phyloP scores from a whole-genome alignment of 2,113 vertebrate genomes.

The Hydrolagus affinis region DNA sequence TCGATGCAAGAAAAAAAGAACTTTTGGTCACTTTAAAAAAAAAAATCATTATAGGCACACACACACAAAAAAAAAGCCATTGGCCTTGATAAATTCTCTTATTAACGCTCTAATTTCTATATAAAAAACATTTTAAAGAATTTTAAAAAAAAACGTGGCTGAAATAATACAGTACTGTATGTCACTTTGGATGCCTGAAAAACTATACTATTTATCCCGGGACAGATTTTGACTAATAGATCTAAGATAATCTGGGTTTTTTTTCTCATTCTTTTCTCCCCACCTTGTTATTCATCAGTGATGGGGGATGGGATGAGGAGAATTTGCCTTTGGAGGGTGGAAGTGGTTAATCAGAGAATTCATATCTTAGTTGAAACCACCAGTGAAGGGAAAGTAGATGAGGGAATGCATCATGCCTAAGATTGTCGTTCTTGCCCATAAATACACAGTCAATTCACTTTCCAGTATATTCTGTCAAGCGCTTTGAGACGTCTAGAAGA shows the following conservation, averaged over 20 bases:
- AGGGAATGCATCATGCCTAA: too few species aligned
- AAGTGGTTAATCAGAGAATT: too few species aligned
- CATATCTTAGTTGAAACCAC: too few species aligned
- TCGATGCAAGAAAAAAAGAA: neutral
- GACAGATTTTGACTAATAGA: neutral
- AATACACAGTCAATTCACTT: too few species aligned
- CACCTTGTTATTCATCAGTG: too few species aligned
- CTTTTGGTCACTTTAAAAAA: neutral
- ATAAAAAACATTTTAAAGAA: constrained; percentile 33
- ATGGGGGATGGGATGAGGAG: too few species aligned
- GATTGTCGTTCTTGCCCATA: too few species aligned
- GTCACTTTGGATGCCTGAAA: neutral
- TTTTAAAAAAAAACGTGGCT: constrained; percentile 51
- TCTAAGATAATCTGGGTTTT: neutral
- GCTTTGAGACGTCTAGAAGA: too few species aligned
- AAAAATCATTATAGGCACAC: constrained; percentile 34
- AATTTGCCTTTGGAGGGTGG: too few species aligned
- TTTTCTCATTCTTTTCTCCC: neutral
- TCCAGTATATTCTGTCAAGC: too few species aligned
- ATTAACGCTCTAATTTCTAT: constrained; percentile 64
- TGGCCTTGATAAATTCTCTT: constrained; percentile 67
- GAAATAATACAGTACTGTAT: constrained; percentile 23
- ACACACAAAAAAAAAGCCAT: constrained; percentile 60
- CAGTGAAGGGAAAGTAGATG: too few species aligned
- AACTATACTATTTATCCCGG: neutral